phyloP scores from a whole-genome alignment of 2,797 vertebrate genomes.

The Nannoperca obscura region DNA sequence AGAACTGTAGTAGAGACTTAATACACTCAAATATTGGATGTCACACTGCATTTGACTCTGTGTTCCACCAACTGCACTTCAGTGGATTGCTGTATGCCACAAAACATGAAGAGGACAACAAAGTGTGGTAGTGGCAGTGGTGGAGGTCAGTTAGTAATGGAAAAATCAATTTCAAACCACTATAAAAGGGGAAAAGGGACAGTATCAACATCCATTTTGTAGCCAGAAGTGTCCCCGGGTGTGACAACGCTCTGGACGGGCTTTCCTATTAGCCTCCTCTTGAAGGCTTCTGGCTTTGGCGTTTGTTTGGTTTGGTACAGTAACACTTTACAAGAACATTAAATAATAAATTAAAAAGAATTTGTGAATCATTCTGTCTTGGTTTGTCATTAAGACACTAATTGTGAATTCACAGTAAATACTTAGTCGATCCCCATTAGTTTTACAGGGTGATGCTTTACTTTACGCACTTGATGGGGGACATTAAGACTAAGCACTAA shows the following conservation, averaged over 20 bases:
- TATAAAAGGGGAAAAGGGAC: slow-evolving; percentile 9
- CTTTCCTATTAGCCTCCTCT: not conserved
- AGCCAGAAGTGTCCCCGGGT: not conserved
- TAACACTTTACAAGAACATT: not conserved
- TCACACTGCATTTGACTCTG: slow-evolving; percentile 20
- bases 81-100: not conserved
- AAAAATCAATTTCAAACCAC: slow-evolving; percentile 37
- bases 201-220: not conserved
- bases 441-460: not conserved
- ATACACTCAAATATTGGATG: slow-evolving; percentile 13
- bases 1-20: not conserved
- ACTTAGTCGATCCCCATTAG: too few species aligned
- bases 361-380: not conserved
- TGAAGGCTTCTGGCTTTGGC: not conserved
- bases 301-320: not conserved
- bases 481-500: too few species aligned
- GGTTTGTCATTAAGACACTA: not conserved
- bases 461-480: too few species aligned
- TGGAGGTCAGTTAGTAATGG: slow-evolving; percentile 21
- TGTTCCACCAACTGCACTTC: slow-evolving; percentile 4
- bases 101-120: slow-evolving; percentile 24
- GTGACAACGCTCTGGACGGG: not conserved
- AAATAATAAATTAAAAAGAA: not conserved
- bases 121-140: slow-evolving; percentile 33
- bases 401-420: not conserved